These are phyloP conservation scores for Schizopygopsis pylzovi DNA, from an alignment of 2,797 vertebrate species.

Conservation along the genomic window DNA sequence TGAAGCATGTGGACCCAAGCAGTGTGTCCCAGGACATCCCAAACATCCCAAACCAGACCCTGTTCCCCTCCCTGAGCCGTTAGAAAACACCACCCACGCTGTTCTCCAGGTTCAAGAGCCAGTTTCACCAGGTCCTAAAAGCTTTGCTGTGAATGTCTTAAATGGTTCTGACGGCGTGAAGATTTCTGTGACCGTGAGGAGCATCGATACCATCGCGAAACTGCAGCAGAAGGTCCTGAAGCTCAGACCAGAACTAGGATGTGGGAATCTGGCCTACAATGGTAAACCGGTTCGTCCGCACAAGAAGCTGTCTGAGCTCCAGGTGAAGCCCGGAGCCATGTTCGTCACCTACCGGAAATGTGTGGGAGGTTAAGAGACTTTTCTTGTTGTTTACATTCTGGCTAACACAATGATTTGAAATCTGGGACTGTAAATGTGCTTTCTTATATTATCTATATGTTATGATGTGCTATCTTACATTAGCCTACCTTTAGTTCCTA, in stretches of 20 bases:
- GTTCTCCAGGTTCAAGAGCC: background rate
- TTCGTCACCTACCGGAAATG: slow-evolving; percentile 60
- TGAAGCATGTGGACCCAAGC: background rate
- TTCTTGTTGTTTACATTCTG: background rate
- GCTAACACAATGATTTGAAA: no score
- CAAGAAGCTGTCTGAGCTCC: slow-evolving; percentile 49
- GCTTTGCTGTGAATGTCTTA: slow-evolving; percentile 26
- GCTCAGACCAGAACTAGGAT: slow-evolving; percentile 6
- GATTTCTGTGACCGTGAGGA: background rate
- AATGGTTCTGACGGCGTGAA: background rate
- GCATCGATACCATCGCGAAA: slow-evolving; percentile 47
- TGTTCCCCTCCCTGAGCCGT: background rate
- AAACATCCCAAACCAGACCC: slow-evolving; percentile 13
- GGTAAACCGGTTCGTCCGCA: slow-evolving; percentile 32
- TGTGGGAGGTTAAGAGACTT: slow-evolving; percentile 57
- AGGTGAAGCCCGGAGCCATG: slow-evolving; percentile 34
- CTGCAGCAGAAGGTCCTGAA: slow-evolving; percentile 37
- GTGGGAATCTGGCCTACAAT: slow-evolving; percentile 51
- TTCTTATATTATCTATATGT: background rate
- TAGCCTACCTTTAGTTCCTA: background rate
- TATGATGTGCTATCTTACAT: background rate
- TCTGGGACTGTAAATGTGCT: background rate
- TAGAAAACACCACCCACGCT: slow-evolving; percentile 29
- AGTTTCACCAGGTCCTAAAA: background rate
- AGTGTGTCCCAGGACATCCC: slow-evolving; percentile 9